These are phyloP conservation scores for Brenthis daphne DNA, from an alignment of 2,888 invertebrate species.

Conservation along the genomic window DNA sequence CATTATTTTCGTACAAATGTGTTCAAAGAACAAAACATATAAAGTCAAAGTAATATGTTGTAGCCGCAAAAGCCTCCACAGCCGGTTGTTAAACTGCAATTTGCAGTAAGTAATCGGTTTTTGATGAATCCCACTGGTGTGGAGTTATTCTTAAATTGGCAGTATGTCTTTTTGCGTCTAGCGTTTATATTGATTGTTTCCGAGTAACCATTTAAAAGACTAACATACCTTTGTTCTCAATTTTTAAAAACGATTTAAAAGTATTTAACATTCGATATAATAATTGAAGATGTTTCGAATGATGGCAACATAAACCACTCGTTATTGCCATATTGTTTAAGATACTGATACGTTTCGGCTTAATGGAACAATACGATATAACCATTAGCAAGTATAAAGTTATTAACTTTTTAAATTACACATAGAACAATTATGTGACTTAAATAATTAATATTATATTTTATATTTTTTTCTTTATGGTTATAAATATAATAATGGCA, in stretches of 20 bases:
- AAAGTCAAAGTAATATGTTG: slow-evolving; percentile 21
- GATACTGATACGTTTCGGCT: no score
- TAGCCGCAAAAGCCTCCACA: slow-evolving; percentile 30
- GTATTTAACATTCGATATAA: slow-evolving; percentile 22
- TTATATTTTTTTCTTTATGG: no score
- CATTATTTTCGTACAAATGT: slow-evolving; percentile 18
- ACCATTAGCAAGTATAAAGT: no score
- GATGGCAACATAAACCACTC: neutral
- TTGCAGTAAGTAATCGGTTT: slow-evolving; percentile 73
- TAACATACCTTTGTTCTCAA: slow-evolving; percentile 23
- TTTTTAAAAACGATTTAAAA: slow-evolving; percentile 33
- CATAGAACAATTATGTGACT: no score
- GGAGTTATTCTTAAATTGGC: slow-evolving; percentile 44
- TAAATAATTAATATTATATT: no score
- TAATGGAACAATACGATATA: no score
- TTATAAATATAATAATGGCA: no score
- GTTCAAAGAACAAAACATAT: slow-evolving; percentile 31
- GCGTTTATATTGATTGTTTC: slow-evolving; percentile 48
- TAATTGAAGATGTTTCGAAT: neutral
- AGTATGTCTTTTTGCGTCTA: slow-evolving; percentile 48
- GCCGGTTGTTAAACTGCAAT: slow-evolving; percentile 69
- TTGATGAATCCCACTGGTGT: slow-evolving; percentile 60
- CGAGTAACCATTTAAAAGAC: slow-evolving; percentile 44
- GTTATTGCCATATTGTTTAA: no score
- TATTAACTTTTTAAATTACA: no score